phyloP scores from a whole-genome alignment of 2,113 vertebrate species.

The Toxotes jaculatrix region DNA sequence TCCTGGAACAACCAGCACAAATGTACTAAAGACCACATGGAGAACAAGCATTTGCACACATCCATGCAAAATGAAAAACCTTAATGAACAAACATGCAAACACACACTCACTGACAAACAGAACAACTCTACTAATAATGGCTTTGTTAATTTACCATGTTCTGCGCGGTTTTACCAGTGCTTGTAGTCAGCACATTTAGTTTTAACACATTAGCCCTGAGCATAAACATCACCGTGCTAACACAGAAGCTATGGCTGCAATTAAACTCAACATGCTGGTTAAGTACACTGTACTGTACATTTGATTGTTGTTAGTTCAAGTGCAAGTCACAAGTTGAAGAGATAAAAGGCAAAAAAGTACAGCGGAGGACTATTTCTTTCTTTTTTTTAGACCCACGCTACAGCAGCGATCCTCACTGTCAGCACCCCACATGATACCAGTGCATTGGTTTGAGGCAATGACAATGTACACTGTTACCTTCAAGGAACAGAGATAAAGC shows the following conservation, averaged over 20 bases:
- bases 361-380: not conserved
- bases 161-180: conserved; percentile 82
- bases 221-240: conserved; percentile 80
- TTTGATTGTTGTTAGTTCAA: conserved; percentile 51
- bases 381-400: conserved; percentile 12
- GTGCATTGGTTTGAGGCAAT: conserved; percentile 16
- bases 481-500: conserved; percentile 10
- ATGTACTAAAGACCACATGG: conserved; percentile 20
- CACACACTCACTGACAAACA: conserved; percentile 61
- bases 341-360: conserved; percentile 81
- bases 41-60: conserved; percentile 27
- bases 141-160: conserved; percentile 40
- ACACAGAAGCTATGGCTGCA: conserved; percentile 85
- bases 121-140: conserved; percentile 49
- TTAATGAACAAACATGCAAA: conserved; percentile 70
- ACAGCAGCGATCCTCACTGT: conserved; percentile 1
- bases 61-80: conserved; percentile 86
- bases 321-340: conserved; percentile 84
- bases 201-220: conserved; percentile 42
- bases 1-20: conserved; percentile 14
- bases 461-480: conserved; percentile 5
- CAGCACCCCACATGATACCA: not conserved
- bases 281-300: conserved; percentile 78
- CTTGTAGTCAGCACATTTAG: conserved; percentile 85
- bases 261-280: conserved; percentile 82